Evolutionary conservation across 2,888 invertebrate species (phyloP).

Genomic region (Horisme vitalbata): DNA sequence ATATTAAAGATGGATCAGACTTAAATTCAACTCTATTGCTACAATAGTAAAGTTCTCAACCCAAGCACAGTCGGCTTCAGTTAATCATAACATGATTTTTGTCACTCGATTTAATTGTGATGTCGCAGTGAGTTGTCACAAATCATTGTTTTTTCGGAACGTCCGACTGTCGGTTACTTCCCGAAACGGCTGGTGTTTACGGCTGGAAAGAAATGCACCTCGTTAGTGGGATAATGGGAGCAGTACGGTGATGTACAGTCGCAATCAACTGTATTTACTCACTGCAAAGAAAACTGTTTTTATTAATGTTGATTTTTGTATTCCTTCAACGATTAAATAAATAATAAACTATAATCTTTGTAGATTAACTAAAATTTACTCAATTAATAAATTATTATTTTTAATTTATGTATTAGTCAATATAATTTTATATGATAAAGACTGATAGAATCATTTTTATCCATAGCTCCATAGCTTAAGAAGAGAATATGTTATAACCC

Average conservation of each 20-base stretch:
- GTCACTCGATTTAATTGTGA: constrained; percentile 73
- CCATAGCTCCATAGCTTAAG: too few species aligned
- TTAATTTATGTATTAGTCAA: too few species aligned
- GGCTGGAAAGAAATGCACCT: constrained; percentile 65
- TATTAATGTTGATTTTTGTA: too few species aligned
- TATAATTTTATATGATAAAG: too few species aligned
- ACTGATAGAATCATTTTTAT: too few species aligned
- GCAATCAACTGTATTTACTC: constrained; percentile 34
- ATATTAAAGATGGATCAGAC: constrained; percentile 26
- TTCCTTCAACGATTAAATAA: too few species aligned
- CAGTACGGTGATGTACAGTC: constrained; percentile 52
- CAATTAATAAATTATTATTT: too few species aligned
- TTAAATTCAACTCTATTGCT: constrained; percentile 37
- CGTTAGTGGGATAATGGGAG: constrained; percentile 73
- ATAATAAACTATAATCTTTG: too few species aligned
- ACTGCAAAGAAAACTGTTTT: too few species aligned
- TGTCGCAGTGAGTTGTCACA: constrained; percentile 63
- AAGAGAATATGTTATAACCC: too few species aligned
- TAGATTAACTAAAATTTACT: too few species aligned
- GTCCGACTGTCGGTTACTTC: constrained; percentile 49
- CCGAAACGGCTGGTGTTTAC: constrained; percentile 56
- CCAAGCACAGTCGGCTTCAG: constrained; percentile 6
- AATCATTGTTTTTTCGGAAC: constrained; percentile 76
- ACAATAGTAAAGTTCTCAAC: constrained; percentile 10
- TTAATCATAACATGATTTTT: constrained; percentile 50